Percentiles rank a stretch among this genome's conserved stretches.
Evolutionary conservation across 2,888 invertebrate species (phyloP).

Genomic region (Mythimna lalbum): DNA sequence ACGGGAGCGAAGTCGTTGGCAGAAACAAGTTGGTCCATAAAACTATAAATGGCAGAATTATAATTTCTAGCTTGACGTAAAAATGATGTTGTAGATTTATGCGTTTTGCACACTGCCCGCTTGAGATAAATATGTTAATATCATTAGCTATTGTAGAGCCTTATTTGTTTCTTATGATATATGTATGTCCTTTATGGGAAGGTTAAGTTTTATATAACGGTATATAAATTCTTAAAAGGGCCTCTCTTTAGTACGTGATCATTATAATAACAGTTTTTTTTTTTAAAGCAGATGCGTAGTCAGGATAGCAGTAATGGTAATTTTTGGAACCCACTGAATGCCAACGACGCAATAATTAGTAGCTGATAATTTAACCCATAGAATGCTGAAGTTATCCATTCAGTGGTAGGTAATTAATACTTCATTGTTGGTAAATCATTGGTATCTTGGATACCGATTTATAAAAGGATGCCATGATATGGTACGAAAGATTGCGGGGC

Average conservation of each 20-base stretch:
- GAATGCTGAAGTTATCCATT: no score
- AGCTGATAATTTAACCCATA: no score
- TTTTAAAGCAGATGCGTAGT: neutral
- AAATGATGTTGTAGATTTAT: conserved; percentile 45
- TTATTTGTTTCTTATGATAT: conserved; percentile 28
- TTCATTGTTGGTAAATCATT: no score
- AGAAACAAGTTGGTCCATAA: conserved; percentile 15
- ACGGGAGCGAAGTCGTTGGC: neutral
- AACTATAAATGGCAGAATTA: conserved; percentile 31
- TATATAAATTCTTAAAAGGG: conserved; percentile 18
- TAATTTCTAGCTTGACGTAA: conserved; percentile 34
- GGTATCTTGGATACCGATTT: no score
- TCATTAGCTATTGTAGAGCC: conserved; percentile 40
- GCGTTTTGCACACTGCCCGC: conserved; percentile 58
- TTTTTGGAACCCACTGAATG: no score
- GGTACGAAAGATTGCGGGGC: no score
- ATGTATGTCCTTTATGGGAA: conserved; percentile 14
- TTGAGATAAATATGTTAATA: conserved; percentile 58
- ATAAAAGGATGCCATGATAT: no score
- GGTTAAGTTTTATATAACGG: conserved; percentile 26
- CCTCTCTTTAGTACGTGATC: neutral
- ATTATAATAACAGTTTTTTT: conserved; percentile 1
- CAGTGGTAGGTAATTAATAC: no score
- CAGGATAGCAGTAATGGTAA: neutral
- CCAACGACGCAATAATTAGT: no score